Conservation (phyloP, 2,797 vertebrate species). For the Ceyx erithaca region DNA sequence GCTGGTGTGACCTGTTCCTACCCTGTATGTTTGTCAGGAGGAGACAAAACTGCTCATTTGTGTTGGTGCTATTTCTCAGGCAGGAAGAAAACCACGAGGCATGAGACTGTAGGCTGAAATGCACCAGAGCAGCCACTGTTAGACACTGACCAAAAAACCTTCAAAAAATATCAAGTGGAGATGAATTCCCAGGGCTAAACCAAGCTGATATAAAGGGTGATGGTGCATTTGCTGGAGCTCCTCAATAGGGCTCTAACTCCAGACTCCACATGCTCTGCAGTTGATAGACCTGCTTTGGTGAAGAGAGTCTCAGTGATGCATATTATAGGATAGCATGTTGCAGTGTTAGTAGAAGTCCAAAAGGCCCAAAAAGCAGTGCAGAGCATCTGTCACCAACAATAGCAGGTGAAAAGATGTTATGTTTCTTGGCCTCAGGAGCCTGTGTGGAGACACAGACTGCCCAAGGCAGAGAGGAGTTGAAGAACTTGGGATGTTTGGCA, state of each 20-base stretch:
- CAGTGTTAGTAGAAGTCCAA: background rate
- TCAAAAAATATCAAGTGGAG: background rate
- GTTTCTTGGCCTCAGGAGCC: background rate
- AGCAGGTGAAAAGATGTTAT: background rate
- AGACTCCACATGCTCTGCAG: background rate
- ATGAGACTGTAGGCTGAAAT: background rate
- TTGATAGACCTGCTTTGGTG: background rate
- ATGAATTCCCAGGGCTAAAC: background rate
- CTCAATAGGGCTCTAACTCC: background rate
- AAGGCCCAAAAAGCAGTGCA: background rate
- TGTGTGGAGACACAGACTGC: background rate
- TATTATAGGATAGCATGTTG: background rate
- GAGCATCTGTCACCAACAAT: background rate
- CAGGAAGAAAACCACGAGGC: background rate
- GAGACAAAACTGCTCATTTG: background rate
- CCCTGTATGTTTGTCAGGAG: background rate
- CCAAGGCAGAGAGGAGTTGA: background rate
- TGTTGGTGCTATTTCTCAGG: background rate
- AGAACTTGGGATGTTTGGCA: fast-evolving
- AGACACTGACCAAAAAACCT: background rate
- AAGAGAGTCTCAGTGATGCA: background rate
- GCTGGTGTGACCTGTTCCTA: background rate
- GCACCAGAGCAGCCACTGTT: background rate
- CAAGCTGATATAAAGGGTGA: background rate
- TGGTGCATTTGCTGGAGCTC: background rate